These are phyloP conservation scores for Phania funesta DNA, from an alignment of 2,888 invertebrate genomes.

Conservation along the genomic window DNA sequence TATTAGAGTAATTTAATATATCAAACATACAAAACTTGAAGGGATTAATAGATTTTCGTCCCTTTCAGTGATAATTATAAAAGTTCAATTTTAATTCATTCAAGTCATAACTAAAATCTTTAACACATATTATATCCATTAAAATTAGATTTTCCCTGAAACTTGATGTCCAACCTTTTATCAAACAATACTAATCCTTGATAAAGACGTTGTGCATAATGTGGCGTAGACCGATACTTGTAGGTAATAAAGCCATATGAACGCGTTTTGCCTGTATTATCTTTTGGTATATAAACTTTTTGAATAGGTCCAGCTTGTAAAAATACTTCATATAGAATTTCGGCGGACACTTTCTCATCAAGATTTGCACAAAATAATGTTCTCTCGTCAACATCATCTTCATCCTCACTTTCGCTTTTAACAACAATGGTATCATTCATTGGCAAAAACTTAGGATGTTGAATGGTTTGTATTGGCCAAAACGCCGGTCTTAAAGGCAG, in stretches of 20 bases:
- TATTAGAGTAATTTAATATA: too few species aligned
- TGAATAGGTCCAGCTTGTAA: constrained; percentile 87
- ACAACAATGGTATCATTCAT: neutral
- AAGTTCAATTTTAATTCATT: neutral
- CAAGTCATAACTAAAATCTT: neutral
- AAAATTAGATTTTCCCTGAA: constrained; percentile 65
- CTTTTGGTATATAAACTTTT: constrained; percentile 87
- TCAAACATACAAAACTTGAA: too few species aligned
- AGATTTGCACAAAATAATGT: constrained; percentile 92
- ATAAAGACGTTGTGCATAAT: constrained; percentile 87
- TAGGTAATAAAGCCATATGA: constrained; percentile 90
- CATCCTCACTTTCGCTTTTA: constrained; percentile 65
- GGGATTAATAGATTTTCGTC: too few species aligned
- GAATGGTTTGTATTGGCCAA: neutral
- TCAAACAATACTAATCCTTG: constrained; percentile 86
- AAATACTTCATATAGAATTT: constrained; percentile 91
- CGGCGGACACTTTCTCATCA: constrained; percentile 88
- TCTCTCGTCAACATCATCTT: constrained; percentile 83
- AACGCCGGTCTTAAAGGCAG: neutral
- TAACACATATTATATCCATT: neutral
- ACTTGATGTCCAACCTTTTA: constrained; percentile 82
- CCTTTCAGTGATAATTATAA: too few species aligned
- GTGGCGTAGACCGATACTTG: constrained; percentile 87
- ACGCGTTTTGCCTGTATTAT: constrained; percentile 85
- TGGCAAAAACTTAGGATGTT: neutral